Base-by-base conservation (phyloP, 1,140 invertebrate genomes). In the Caerostris extrusa region DNA sequence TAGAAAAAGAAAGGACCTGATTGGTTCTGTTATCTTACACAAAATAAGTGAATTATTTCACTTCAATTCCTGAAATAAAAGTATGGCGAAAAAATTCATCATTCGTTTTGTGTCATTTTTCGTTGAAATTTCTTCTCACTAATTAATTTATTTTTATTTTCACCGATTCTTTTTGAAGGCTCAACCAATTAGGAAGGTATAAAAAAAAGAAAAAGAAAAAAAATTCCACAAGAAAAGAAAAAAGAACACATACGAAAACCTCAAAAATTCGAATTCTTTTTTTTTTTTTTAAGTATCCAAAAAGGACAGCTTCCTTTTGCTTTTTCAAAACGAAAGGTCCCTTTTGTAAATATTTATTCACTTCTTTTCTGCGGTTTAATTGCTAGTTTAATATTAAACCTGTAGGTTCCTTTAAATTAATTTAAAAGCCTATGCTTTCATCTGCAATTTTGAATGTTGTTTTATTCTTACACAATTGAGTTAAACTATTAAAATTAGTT, bases 61-160 rank as follows among this genome's bases (percentile, higher is more conserved):
- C 60, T 87, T 87, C 85, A 64, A 50, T 87, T 34, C 53, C 60
- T 87, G 57, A 50, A 87, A 53, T 50, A 64, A 61, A 87, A 87
- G n/a, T 14, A 12, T 61, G 34, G n/a, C 17, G 14, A 87, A 60
- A 87, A 77, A 77, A 77, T 34, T 77, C 71, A 60, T 87, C 56
- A 53, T 87, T 87, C 58, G 19, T 14, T 34, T 61, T 61, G 50
- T 61, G 85, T 61, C 85, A 87, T 87, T 87, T 87, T 87, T 87
- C n/a, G 57, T 87, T 87, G 56, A 14, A 87, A 87, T 57, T 60
- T 19, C 60, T 61, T 87, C 34, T 17, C 60, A 17, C 85, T 87
- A 87, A 87, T 87, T 87, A 64, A 57, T 64, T 87, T 87, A 87
- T 64, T 87, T 87, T 64, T 64, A 87, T 64, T 87, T 87, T 87